A percentile compares a stretch with the other conserved stretches of the same genome.
Evolutionary conservation across 2,888 invertebrate species (phyloP).

Genomic region (Papilio elwesi): DNA sequence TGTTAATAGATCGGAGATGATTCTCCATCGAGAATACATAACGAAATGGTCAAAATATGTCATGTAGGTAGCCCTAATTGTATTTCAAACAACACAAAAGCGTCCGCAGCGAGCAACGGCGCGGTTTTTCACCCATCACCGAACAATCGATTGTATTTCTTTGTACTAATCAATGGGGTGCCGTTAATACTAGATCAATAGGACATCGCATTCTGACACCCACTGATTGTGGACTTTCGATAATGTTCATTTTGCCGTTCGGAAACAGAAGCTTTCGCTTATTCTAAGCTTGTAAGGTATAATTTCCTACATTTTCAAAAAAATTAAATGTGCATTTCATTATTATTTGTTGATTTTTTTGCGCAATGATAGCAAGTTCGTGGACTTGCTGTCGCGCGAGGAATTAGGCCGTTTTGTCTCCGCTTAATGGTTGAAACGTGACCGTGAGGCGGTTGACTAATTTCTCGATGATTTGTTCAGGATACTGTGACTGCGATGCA

Average conservation of each 20-base stretch:
- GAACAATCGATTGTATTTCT: constrained; percentile 73
- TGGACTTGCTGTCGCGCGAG: constrained; percentile 77
- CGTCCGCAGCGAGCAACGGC: constrained; percentile 65
- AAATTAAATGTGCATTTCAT: constrained; percentile 43
- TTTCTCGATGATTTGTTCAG: constrained; percentile 75
- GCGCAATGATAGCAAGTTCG: constrained; percentile 82
- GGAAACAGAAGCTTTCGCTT: constrained; percentile 17
- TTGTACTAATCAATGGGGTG: constrained; percentile 79
- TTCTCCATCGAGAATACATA: not conserved
- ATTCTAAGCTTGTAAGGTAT: constrained; percentile 27
- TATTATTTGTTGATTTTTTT: constrained; percentile 66
- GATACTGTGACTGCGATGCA: constrained; percentile 75
- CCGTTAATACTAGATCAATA: constrained; percentile 78
- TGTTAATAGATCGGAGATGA: not conserved
- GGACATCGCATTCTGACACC: constrained; percentile 65
- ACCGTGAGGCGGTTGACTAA: constrained; percentile 73
- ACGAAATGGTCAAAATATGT: constrained; percentile 41
- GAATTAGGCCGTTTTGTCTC: constrained; percentile 82
- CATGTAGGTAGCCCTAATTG: constrained; percentile 44
- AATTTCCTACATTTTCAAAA: constrained; percentile 35
- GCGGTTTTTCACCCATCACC: constrained; percentile 73
- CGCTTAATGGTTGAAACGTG: constrained; percentile 81
- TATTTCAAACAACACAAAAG: constrained; percentile 53
- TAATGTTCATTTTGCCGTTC: constrained; percentile 42
- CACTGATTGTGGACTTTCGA: constrained; percentile 55